Evolutionary conservation across 2,797 vertebrate species (phyloP), one percentile per base, ranked within the genome.

Genomic region (Crypturellus tataupa): DNA sequence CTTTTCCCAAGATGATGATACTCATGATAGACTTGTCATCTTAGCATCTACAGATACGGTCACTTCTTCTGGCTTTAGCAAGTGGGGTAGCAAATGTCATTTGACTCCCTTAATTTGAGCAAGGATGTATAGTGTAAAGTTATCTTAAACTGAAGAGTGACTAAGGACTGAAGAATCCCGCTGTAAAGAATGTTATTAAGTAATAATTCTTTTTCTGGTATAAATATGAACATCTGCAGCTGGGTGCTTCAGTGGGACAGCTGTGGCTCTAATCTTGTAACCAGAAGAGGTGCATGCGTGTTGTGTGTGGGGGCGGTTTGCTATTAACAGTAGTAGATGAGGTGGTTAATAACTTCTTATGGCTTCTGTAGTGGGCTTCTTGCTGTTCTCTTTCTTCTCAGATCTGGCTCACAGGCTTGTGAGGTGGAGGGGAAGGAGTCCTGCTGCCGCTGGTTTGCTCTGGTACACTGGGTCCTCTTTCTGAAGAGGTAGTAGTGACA

Each of bases 221-320:
- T 79, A n/a, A 86, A 77, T 91, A 33, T 24, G 78, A 94, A 87
- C 85, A 77, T 93, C 75, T 95, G 85, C 86, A 80, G 53, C 53
- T 55, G 53, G 25, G 85, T 55, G 53, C 53, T 31, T 29, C 53
- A 68, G 58, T 71, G 83, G 95, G 78, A 72, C 85, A 91, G 68
- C 60, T 95, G 76, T 71, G 49, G 62, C 55, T 3, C 3, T 70
- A 20, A 21, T 72, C 47, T 73, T 49, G 49, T 51, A 37, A 51
- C 35, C 46, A 55, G 23, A 46, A 56, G n/a, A 71, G 76, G 19
- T 31, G 51, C 19, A 18, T 21, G 46, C 20, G 10, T 10, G 47
- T 12, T 49, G 21, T 49, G 47, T 24, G n/a, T 56, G 49, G 35
- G 17, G 29, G 29, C 18, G 18, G 29, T 19, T 35, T 82, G 42